Percentiles rank a stretch among this genome's conserved stretches.
Conservation (phyloP, 64 coral and sea anemone genomes). For the Stylophora pistillata region DNA sequence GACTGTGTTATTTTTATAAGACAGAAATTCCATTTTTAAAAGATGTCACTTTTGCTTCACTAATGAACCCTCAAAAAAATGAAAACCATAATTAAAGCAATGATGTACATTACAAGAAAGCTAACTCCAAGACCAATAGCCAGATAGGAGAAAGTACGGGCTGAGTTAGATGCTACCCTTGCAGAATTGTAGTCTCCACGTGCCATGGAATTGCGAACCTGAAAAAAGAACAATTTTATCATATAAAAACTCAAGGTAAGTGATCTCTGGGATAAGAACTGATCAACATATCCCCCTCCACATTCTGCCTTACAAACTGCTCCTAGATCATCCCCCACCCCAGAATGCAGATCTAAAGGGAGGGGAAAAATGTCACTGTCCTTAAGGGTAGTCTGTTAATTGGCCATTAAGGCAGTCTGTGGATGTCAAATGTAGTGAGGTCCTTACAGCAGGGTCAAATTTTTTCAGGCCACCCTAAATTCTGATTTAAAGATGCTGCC, state of each 20-base stretch:
- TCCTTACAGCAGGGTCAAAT: no score
- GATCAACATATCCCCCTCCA: no score
- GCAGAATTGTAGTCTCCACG: conserved; percentile 66
- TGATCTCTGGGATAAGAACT: not conserved
- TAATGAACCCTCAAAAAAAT: not conserved
- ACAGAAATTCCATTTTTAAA: not conserved
- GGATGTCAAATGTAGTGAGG: no score
- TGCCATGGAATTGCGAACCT: conserved; percentile 60
- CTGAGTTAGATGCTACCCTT: conserved; percentile 55
- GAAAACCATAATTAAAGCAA: not conserved
- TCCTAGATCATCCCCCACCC: no score
- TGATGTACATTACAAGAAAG: conserved; percentile 53
- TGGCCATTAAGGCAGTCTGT: no score
- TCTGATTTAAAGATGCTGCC: no score
- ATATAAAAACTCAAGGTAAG: not conserved
- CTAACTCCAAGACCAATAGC: conserved; percentile 57
- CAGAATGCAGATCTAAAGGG: no score
- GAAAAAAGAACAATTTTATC: not conserved
- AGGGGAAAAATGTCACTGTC: no score
- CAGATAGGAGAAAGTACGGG: conserved; percentile 46
- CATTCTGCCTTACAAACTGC: no score
- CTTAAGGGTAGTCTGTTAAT: no score
- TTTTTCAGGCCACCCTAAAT: no score
- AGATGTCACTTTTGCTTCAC: not conserved
- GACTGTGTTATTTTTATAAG: not conserved